These are phyloP conservation scores for Coboldia fuscipes DNA, from an alignment of 1,140 invertebrate species.

Conservation along the genomic window DNA sequence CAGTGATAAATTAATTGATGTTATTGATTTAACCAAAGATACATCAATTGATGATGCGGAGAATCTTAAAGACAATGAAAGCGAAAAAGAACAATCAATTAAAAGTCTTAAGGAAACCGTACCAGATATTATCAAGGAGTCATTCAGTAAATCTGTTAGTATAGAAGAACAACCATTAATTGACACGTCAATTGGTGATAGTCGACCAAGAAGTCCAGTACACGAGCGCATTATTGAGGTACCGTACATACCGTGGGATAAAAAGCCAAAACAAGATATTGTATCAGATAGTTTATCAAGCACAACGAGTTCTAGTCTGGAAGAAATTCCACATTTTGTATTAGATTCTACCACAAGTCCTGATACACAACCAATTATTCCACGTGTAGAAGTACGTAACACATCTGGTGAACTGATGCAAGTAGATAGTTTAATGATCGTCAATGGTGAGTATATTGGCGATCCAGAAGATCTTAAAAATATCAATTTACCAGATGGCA, in stretches of 20 bases:
- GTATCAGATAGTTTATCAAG: conserved; percentile 8
- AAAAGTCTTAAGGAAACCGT: conserved; percentile 4
- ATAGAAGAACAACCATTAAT: conserved; percentile 7
- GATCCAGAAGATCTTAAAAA: conserved; percentile 20
- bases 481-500: conserved; percentile 14
- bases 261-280: conserved; percentile 16
- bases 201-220: conserved; percentile 29
- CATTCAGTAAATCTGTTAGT: neutral
- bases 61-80: conserved; percentile 9
- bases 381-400: conserved; percentile 40
- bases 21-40: conserved; percentile 13
- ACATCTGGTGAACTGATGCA: conserved; percentile 38
- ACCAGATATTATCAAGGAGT: conserved; percentile 7
- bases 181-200: conserved; percentile 20
- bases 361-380: conserved; percentile 20
- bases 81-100: conserved; percentile 7
- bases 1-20: neutral
- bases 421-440: conserved; percentile 30
- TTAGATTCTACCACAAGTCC: conserved; percentile 21
- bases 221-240: conserved; percentile 39
- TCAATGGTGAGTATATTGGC: conserved; percentile 21
- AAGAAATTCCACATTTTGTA: conserved; percentile 20
- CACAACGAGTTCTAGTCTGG: conserved; percentile 16
- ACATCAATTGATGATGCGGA: conserved; percentile 5
- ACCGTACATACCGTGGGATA: conserved; percentile 37